Base-by-base conservation (phyloP, 2,113 vertebrate genomes). In the Andinoacara biseriatus region DNA sequence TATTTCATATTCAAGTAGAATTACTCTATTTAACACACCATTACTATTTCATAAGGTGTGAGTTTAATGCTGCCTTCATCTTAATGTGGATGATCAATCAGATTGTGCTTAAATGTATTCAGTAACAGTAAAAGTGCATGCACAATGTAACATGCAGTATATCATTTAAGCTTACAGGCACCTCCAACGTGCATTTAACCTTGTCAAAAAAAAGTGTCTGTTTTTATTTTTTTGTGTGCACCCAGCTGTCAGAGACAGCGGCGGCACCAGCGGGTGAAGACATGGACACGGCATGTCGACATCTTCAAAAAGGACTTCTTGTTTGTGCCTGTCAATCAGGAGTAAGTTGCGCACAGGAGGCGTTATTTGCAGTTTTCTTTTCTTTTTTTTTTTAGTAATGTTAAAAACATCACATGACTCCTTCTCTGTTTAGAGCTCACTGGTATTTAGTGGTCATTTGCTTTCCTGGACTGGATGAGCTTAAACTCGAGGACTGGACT, bases 371-470 rank as follows among this genome's bases (percentile, higher is more conserved):
- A 52, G 24, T 40, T 52, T 78, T 46, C 2, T 1, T 58, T 13
- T 4, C 58, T 10, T 29, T 33, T 5, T 33, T 5, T 40, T 18
- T 43, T 54, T 54, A 46, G 0, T 29, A 3, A 46, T 24, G 29
- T 31, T 15, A 2, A 17, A 49, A 1, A 35, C 6, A 15, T 65
- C 31, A 46, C 24, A 10, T 56, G 31, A 11, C 57, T 84, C 4
- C 84, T 0, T 15, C 4, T 78, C 33, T 81, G n/a, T 80, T 69
- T 88, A 99, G 98, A 92, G 96, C 97, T 93, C 98, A 99, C 86
- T 99, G 98, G 98, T 99, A 99, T 91, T 95, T 99, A 80, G 97
- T 97, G 80, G 96, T 99, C 26, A 97, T 99, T 90, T 99, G 98
- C 92, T 99, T 99, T 89, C 97, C 98, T 20, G 97, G 97, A 88